Conservation (phyloP, 2,797 vertebrate species). For the Hoplostethus atlanticus region DNA sequence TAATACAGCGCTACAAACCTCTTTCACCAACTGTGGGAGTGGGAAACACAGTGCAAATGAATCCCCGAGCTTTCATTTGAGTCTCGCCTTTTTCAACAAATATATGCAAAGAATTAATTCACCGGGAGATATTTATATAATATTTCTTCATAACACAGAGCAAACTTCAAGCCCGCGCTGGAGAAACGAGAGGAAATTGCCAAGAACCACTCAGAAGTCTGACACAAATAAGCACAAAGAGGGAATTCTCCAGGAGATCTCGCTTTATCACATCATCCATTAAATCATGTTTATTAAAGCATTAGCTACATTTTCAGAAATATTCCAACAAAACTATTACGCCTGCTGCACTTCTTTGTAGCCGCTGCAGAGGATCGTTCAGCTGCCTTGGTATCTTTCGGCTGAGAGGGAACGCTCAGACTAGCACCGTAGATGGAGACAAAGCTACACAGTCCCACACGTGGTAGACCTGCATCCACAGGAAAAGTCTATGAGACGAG, state of each 20-base stretch:
- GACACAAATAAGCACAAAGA: constrained; percentile 16
- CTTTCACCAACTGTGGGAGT: constrained; percentile 13
- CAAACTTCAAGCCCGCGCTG: constrained; percentile 5
- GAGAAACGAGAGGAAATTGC: constrained; percentile 16
- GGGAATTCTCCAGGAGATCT: constrained; percentile 5
- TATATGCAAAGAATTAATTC: constrained; percentile 42
- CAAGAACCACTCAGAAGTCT: background rate
- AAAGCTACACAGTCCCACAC: constrained; percentile 5
- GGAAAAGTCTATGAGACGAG: constrained; percentile 26
- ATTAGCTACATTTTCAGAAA: constrained; percentile 4
- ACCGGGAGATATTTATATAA: constrained; percentile 35
- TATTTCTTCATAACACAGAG: constrained; percentile 22
- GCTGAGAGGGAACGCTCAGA: constrained; percentile 29
- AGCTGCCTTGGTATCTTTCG: constrained; percentile 8
- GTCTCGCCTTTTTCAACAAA: constrained; percentile 34
- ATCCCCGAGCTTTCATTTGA: constrained; percentile 42
- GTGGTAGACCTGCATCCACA: constrained; percentile 30
- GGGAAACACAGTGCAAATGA: constrained; percentile 35
- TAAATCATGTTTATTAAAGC: constrained; percentile 26
- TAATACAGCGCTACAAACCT: constrained; percentile 38
- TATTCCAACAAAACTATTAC: background rate
- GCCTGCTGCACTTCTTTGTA: background rate
- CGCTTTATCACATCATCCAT: constrained; percentile 20
- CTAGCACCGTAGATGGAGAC: background rate
- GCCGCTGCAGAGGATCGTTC: background rate